Conservation (phyloP, 2,797 vertebrate species). For the Sorex maritimensis region DNA sequence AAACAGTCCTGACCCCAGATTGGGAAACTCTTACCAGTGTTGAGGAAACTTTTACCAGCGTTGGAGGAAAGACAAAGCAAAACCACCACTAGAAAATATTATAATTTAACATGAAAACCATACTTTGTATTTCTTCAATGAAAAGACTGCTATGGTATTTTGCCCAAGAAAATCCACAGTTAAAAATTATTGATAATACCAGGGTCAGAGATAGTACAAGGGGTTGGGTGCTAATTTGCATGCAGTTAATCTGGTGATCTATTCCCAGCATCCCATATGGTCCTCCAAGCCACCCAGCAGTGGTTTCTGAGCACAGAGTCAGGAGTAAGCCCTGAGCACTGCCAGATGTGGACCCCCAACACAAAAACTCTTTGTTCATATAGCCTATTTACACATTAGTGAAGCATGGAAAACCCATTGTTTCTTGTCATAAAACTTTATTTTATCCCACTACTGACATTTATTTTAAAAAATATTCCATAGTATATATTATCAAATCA, state of each 20-base stretch:
- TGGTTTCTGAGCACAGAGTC: too few relatives aligned
- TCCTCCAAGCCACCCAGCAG: too few relatives aligned
- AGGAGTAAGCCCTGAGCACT: too few relatives aligned
- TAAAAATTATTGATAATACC: conserved; percentile 35
- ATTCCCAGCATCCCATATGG: too few relatives aligned
- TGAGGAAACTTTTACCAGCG: not conserved
- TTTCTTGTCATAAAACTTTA: conserved; percentile 27
- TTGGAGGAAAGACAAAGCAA: not conserved
- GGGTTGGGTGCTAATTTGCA: too few relatives aligned
- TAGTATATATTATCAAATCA: not conserved
- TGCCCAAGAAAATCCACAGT: conserved; percentile 18
- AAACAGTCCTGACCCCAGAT: not conserved
- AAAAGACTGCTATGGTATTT: not conserved
- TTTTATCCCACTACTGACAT: not conserved
- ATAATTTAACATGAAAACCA: not conserved
- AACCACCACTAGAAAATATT: not conserved
- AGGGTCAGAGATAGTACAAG: not conserved
- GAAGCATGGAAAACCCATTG: not conserved
- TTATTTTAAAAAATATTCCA: conserved; percentile 42
- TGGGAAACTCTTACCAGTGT: not conserved
- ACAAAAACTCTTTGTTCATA: not conserved
- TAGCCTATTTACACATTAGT: not conserved
- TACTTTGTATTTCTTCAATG: not conserved
- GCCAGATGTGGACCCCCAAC: too few relatives aligned
- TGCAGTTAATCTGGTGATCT: too few relatives aligned